phyloP scores from a whole-genome alignment of 2,888 invertebrate genomes.

The Drosophila pseudotakahashii region DNA sequence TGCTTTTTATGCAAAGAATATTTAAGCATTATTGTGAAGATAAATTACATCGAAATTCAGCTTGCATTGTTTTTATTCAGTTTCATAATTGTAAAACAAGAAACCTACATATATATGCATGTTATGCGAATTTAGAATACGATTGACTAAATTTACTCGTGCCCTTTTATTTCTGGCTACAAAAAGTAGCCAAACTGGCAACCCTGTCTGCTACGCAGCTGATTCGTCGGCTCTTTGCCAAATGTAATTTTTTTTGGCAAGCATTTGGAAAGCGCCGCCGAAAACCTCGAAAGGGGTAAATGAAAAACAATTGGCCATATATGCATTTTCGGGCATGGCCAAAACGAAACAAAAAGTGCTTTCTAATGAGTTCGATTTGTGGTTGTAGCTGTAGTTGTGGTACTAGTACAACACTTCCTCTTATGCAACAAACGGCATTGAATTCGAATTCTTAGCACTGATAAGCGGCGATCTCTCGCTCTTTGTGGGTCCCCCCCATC shows the following conservation, averaged over 20 bases:
- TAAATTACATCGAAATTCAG: not conserved
- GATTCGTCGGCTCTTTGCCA: constrained; percentile 65
- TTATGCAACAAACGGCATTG: constrained; percentile 40
- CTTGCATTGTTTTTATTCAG: no score
- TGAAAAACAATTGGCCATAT: constrained; percentile 70
- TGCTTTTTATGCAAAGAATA: no score
- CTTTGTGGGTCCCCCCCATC: not conserved
- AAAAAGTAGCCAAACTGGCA: not conserved
- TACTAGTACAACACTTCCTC: constrained; percentile 17
- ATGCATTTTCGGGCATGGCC: constrained; percentile 24
- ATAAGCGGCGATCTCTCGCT: constrained; percentile 38
- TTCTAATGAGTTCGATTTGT: constrained; percentile 2
- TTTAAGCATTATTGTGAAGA: no score
- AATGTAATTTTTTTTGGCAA: constrained; percentile 62
- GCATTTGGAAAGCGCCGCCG: constrained; percentile 27
- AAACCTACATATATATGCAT: no score
- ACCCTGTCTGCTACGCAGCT: constrained; percentile 24
- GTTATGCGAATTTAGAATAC: no score
- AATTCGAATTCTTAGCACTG: constrained; percentile 47
- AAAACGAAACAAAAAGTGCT: constrained; percentile 40
- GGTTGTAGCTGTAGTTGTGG: not conserved
- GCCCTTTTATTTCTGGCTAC: not conserved
- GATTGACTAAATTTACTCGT: no score
- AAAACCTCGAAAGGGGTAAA: constrained; percentile 78
- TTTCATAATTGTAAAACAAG: no score